Conservation (phyloP, 2,113 vertebrate genomes). For the Tenebrosternarchus preto region DNA sequence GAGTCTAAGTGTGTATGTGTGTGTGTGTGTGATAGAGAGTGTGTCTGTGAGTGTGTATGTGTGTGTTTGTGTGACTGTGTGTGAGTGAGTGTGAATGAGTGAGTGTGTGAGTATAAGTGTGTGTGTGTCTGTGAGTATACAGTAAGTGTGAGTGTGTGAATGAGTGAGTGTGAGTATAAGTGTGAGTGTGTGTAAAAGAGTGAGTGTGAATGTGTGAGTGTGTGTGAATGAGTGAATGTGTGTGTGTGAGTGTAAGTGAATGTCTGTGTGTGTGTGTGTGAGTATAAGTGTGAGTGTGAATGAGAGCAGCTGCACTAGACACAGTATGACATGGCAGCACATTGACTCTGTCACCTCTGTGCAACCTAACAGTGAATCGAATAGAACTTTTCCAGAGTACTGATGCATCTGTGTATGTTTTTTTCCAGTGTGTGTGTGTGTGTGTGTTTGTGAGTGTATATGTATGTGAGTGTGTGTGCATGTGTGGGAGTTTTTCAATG, state of each 20-base stretch:
- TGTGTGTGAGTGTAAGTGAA: too few relatives aligned
- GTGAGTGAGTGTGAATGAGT: neutral
- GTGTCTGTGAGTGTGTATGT: neutral
- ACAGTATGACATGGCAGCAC: conserved; percentile 9
- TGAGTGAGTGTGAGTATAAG: neutral
- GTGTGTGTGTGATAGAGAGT: neutral
- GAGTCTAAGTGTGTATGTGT: neutral
- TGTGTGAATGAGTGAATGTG: neutral
- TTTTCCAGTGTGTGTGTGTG: conserved; percentile 39
- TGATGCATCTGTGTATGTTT: conserved; percentile 34
- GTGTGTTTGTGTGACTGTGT: neutral
- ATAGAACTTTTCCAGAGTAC: conserved; percentile 18
- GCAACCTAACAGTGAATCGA: neutral
- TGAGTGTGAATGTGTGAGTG: neutral
- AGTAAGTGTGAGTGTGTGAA: neutral
- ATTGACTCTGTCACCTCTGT: conserved; percentile 15
- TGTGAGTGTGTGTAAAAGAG: conserved; percentile 8
- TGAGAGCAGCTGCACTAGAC: neutral
- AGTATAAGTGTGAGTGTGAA: neutral
- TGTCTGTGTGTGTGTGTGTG: neutral
- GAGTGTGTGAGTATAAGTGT: neutral
- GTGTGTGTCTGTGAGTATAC: neutral
- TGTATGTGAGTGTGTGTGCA: neutral
- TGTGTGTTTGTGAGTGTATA: conserved; percentile 26
- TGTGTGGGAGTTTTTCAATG: neutral